Base-by-base conservation (phyloP, 2,888 invertebrate genomes). In the Microplitis manilae region DNA sequence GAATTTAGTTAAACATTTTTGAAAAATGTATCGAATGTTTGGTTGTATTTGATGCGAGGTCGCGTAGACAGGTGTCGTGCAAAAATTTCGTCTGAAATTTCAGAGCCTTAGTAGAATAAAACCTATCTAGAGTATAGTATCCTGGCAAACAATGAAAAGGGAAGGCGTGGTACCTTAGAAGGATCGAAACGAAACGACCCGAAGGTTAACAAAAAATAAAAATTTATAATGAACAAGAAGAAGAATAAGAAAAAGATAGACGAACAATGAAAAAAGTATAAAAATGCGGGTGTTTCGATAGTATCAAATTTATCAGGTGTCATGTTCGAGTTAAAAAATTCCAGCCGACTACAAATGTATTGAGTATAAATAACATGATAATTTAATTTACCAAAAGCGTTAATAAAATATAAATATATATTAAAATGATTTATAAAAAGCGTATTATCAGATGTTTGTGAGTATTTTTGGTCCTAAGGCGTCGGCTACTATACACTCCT, bases 261-360 rank as follows among this genome's bases (percentile, higher is more conserved):
- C 41, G 65, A 69, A 70, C 77, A 59, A 74, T 70, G 73, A 74
- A 71, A 73, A 75, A 77, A 79, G 73, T 73, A 59, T 60, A 64
- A 68, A 64, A 79, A 76, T 68, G 77, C 61, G 69, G 59, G 77
- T 76, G 73, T 75, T 59, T 76, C 83, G 83, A 83, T 86, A 87
- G 87, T 88, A 88, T 88, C 88, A 85, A 88, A 87, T 88, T 88
- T 87, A 88, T 87, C 85, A 40, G 84, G 86, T 87, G 86, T 87
- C 86, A 83, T 84, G 86, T 88, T 88, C 84, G 17, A 15, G 13
- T 50, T 50, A 50, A 50, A 50, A 50, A 50, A 1, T 50, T 50
- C 30, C 30, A 30, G 30, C 30, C 30, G 30, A 30, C 30, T 30
- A 30, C 30, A 30, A 30, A 30, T 30, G 4, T 30, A 30, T 30